Percentiles rank a stretch among this genome's conserved stretches.
Evolutionary conservation across 1,140 invertebrate species (phyloP).

Genomic region (Spodoptera litura): DNA sequence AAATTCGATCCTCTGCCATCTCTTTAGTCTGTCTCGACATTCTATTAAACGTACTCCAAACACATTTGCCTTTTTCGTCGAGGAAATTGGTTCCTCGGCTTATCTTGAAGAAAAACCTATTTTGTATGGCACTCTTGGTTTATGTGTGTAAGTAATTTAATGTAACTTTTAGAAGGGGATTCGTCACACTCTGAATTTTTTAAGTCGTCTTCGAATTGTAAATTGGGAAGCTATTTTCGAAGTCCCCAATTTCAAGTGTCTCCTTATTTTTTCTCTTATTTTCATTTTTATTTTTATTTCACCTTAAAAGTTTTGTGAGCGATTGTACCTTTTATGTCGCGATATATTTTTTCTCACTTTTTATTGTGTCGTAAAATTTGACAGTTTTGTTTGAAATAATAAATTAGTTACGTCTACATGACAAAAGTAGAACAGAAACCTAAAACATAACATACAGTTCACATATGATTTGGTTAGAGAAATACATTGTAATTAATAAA

Average conservation of each 20-base stretch:
- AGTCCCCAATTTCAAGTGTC: neutral
- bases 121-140: conserved; percentile 49
- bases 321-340: conserved; percentile 6
- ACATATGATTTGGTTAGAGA: no score
- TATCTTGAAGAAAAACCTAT: conserved; percentile 54
- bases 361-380: conserved; percentile 15
- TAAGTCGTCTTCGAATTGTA: conserved; percentile 21
- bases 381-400: neutral
- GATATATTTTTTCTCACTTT: conserved; percentile 14
- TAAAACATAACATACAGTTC: no score
- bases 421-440: no score
- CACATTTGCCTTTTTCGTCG: conserved; percentile 59
- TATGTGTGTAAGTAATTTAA: conserved; percentile 51
- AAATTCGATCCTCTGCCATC: conserved; percentile 57
- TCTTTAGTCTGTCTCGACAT: conserved; percentile 57
- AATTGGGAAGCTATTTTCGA: conserved; percentile 21
- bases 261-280: neutral
- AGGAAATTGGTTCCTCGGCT: conserved; percentile 60
- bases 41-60: conserved; percentile 62
- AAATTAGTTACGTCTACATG: no score
- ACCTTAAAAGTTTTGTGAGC: conserved; percentile 8
- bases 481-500: no score
- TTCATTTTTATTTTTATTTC: neutral
- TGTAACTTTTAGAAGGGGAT: conserved; percentile 49
- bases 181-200: conserved; percentile 44